A percentile compares a stretch with the other conserved stretches of the same genome.
Conservation (phyloP, 2,113 vertebrate genomes). For the Anoura caudifer region DNA sequence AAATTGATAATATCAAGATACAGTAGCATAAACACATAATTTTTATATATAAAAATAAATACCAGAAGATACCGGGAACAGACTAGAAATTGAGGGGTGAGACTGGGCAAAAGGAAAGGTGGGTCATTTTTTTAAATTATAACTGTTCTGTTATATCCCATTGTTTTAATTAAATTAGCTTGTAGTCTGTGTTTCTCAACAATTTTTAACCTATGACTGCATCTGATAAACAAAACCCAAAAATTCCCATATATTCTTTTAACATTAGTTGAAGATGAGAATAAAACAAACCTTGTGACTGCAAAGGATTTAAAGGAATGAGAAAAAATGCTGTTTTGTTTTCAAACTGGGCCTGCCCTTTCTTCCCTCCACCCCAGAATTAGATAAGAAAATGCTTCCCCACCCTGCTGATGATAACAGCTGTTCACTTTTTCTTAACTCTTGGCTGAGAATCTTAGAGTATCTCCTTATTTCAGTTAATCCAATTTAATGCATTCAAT, state of each 20-base stretch:
- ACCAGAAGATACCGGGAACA: neutral
- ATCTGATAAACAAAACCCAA: neutral
- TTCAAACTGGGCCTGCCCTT: neutral
- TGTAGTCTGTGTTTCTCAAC: neutral
- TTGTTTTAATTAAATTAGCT: constrained; percentile 4
- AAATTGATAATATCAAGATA: neutral
- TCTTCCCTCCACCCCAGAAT: neutral
- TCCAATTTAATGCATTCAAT: neutral
- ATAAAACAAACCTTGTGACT: neutral
- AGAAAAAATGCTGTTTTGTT: neutral
- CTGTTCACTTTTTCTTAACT: neutral
- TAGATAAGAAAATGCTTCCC: neutral
- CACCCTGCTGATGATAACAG: neutral
- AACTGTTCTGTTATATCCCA: neutral
- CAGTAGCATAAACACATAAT: neutral
- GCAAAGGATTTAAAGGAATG: neutral
- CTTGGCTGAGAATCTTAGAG: neutral
- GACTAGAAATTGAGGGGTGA: neutral
- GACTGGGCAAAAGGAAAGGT: neutral
- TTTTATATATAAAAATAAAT: neutral
- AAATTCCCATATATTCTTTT: neutral
- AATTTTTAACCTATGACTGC: neutral
- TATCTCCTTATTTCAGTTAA: neutral
- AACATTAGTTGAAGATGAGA: neutral
- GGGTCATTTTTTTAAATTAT: neutral